Base-by-base conservation (phyloP, 2,113 vertebrate species). In the Columba livia region DNA sequence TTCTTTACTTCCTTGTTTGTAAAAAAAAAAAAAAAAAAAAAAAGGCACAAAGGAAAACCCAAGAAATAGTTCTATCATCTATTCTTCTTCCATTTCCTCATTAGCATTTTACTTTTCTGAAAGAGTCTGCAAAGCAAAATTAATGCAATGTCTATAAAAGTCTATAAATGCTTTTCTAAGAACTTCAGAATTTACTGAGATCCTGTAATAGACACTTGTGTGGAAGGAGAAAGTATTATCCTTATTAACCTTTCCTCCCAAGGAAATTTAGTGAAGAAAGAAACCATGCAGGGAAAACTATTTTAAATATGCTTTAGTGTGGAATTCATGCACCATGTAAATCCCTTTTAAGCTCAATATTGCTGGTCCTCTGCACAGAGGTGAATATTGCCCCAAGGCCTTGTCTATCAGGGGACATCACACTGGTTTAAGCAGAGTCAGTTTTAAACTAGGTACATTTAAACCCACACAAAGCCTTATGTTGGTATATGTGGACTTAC, bases 161-260 rank as follows among this genome's bases (percentile, higher is more conserved):
- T 74, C 56, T 88, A 54, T 47, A 85, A 80, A 80, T 56, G 23
- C 16, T 90, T 84, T 79, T 85, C 75, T 47, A 83, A 93, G 48
- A 71, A 80, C 34, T 73, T 78, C 31, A 70, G 54, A 89, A 83
- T 85, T 93, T 67, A 78, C 31, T 74, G 44, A 78, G 34, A 90
- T 62, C 40, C 47, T 89, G 50, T 50, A 92, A 82, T 13, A 93
- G 77, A 82, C 9, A 4, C 8, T 96, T 7, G 1, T 67, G 56
- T 83, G 34, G 50, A 90, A 95, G 82, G 32, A 78, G 60, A 86
- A 90, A 88, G 51, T 53, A 86, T 80, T 94, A 88, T 61, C 75
- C 79, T 95, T 93, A 95, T 96, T 94, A 96, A 96, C 69, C 47
- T 96, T 93, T 90, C 48, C 82, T 97, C 82, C 53, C 40, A 83